These are phyloP conservation scores for Scartelaos histophorus DNA, from an alignment of 2,113 vertebrate genomes.

Conservation along the genomic window DNA sequence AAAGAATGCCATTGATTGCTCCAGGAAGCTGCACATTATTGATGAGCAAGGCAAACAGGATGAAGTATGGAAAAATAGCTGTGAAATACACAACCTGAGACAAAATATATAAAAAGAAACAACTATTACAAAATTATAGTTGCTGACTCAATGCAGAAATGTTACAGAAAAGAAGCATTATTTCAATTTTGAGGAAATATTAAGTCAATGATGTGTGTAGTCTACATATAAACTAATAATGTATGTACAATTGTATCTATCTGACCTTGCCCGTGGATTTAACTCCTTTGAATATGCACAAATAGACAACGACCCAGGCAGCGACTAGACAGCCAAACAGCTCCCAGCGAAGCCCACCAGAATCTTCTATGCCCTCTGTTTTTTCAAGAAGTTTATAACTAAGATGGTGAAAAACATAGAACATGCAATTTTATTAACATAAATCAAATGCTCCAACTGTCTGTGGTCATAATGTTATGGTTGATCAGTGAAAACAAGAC, in stretches of 20 bases:
- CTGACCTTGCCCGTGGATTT: slow-evolving; percentile 80
- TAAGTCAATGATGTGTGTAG: not conserved
- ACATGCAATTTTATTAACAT: not conserved
- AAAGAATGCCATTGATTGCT: slow-evolving; percentile 72
- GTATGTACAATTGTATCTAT: not conserved
- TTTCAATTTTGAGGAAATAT: not conserved
- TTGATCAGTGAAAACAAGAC: not conserved
- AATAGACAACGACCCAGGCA: slow-evolving; percentile 74
- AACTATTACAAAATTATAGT: not conserved
- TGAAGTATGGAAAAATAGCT: slow-evolving; percentile 75
- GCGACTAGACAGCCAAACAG: slow-evolving; percentile 71
- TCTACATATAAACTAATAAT: not conserved
- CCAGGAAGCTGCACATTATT: slow-evolving; percentile 79
- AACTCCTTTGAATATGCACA: slow-evolving; percentile 81
- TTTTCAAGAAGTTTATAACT: slow-evolving; percentile 73
- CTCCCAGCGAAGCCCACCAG: slow-evolving; percentile 73
- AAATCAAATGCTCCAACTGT: not conserved
- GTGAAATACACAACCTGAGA: slow-evolving; percentile 79
- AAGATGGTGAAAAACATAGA: slow-evolving; percentile 4
- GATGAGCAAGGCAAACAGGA: slow-evolving; percentile 75
- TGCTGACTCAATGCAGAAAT: not conserved
- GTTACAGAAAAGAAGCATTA: not conserved
- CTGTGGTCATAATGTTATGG: no score
- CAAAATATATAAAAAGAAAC: slow-evolving; percentile 8
- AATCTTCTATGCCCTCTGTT: slow-evolving; percentile 67